Evolutionary conservation across 2,888 invertebrate species (phyloP).

Genomic region (Hirtodrosophila histrioides): DNA sequence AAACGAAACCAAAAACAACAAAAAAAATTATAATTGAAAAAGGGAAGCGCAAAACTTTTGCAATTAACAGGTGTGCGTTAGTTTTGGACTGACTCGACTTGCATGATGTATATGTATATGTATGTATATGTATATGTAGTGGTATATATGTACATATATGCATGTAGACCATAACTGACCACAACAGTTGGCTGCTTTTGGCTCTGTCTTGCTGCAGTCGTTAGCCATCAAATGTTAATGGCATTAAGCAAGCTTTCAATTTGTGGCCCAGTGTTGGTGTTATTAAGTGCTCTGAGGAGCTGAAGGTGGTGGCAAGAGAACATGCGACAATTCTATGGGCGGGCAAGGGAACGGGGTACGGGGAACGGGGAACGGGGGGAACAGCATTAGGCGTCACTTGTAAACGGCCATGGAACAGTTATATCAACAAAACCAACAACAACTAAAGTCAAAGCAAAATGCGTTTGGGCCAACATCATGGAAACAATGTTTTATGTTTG

Average conservation of each 20-base stretch:
- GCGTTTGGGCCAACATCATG: conserved; percentile 40
- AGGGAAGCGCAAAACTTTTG: conserved; percentile 3
- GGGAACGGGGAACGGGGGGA: no score
- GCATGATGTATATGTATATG: conserved; percentile 3
- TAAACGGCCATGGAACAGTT: conserved; percentile 35
- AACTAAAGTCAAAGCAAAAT: conserved; percentile 4
- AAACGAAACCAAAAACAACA: not conserved
- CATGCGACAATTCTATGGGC: conserved; percentile 52
- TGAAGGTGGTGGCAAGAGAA: conserved; percentile 4
- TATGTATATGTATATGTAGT: not conserved
- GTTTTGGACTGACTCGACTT: conserved; percentile 20
- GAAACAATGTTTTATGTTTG: conserved; percentile 48
- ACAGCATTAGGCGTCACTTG: conserved; percentile 17
- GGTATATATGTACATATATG: no score
- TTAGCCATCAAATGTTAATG: conserved; percentile 77
- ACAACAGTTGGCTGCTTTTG: conserved; percentile 12
- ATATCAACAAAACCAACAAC: conserved; percentile 5
- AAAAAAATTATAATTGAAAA: no score
- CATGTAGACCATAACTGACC: conserved; percentile 33
- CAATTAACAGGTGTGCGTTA: conserved; percentile 46
- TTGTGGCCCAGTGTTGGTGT: conserved; percentile 57
- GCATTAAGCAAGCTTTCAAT: conserved; percentile 76
- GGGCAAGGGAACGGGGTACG: not conserved
- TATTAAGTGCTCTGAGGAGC: not conserved
- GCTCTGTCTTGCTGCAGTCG: conserved; percentile 31